phyloP scores from a whole-genome alignment of 2,888 invertebrate genomes.

The Mesorhabditis belari region DNA sequence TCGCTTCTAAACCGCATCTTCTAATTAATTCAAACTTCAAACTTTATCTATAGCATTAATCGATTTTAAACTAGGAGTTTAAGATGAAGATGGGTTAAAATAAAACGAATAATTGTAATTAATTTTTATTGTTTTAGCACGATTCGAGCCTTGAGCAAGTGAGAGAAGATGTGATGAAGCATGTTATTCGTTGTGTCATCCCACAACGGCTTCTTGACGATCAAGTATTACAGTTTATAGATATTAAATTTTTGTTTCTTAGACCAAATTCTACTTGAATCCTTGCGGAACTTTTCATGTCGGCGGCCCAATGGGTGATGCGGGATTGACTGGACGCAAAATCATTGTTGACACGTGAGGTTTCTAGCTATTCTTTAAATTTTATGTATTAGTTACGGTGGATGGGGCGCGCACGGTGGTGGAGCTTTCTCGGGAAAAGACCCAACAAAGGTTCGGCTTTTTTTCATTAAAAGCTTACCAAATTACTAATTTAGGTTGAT shows the following conservation, averaged over 20 bases:
- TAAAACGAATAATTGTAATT: too few species aligned
- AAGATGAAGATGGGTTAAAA: too few species aligned
- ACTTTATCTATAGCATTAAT: conserved; percentile 54
- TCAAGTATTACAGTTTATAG: conserved; percentile 67
- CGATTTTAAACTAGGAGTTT: neutral
- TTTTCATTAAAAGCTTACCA: too few species aligned
- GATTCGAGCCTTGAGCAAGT: neutral
- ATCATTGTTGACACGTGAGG: conserved; percentile 88
- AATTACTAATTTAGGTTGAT: too few species aligned
- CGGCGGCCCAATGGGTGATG: conserved; percentile 8
- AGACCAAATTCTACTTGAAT: conserved; percentile 54
- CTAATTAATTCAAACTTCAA: conserved; percentile 7
- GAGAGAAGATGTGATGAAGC: conserved; percentile 11
- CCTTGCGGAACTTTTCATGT: conserved; percentile 82
- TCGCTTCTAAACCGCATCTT: conserved; percentile 68
- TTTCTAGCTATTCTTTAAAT: too few species aligned
- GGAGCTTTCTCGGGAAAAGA: conserved; percentile 99
- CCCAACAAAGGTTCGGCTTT: conserved; percentile 72
- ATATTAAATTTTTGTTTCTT: conserved; percentile 84
- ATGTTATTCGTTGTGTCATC: conserved; percentile 73
- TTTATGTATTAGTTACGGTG: conserved; percentile 87
- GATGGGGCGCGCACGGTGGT: conserved; percentile 98
- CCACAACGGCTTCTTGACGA: conserved; percentile 82
- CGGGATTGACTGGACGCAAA: conserved; percentile 74
- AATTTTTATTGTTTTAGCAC: too few species aligned